These are phyloP conservation scores for Gymnoscopelus braueri DNA, from an alignment of 2,797 vertebrate species.

Conservation along the genomic window DNA sequence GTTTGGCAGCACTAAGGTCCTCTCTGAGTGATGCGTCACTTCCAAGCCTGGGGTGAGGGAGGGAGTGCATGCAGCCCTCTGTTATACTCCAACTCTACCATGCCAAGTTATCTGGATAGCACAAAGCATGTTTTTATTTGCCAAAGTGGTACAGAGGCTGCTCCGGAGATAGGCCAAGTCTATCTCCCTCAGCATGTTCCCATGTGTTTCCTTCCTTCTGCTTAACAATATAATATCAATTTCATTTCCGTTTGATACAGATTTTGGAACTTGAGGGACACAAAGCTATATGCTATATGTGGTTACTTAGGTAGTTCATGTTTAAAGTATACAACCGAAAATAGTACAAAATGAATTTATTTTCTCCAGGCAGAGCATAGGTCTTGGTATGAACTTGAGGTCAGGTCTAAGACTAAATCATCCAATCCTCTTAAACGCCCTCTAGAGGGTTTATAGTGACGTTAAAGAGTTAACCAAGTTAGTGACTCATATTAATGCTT, in stretches of 20 bases:
- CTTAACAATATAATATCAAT: constrained; percentile 74
- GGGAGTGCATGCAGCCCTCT: constrained; percentile 56
- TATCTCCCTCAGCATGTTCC: constrained; percentile 67
- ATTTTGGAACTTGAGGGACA: constrained; percentile 49
- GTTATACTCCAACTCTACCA: constrained; percentile 59
- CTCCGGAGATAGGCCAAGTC: constrained; percentile 58
- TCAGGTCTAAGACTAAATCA: neutral
- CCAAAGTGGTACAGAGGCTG: constrained; percentile 42
- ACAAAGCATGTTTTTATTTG: constrained; percentile 78
- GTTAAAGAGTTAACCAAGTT: neutral
- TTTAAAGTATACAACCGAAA: constrained; percentile 11
- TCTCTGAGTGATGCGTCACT: constrained; percentile 42
- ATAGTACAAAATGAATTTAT: constrained; percentile 10
- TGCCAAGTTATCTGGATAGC: constrained; percentile 71
- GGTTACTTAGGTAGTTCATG: constrained; percentile 11
- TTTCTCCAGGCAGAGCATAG: neutral
- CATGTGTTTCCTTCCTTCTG: constrained; percentile 73
- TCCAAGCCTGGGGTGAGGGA: constrained; percentile 37
- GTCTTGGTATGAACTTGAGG: neutral
- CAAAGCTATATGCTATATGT: constrained; percentile 3
- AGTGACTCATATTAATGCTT: neutral
- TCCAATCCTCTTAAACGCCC: neutral
- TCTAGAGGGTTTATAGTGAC: neutral
- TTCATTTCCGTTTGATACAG: constrained; percentile 63
- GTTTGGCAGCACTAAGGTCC: constrained; percentile 34